Evolutionary conservation across 2,797 vertebrate genomes (phyloP), one percentile per base, ranked within the genome.

Genomic region (Halcyon chelicuti): DNA sequence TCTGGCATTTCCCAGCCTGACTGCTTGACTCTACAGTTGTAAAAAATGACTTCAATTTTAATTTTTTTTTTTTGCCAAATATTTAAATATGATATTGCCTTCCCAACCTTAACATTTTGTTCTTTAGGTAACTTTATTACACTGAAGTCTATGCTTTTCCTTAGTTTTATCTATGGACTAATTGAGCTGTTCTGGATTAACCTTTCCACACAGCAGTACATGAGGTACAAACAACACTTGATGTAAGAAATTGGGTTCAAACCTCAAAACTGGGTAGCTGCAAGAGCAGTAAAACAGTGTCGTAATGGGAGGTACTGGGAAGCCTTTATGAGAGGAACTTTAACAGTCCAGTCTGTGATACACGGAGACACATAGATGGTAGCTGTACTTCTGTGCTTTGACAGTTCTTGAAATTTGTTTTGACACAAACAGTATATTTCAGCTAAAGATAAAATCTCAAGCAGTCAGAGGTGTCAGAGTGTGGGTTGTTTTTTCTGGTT

Each of bases 161-260:
- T 29, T 83, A 9, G 9, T 29, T 12, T 74, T 68, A 44, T 21
- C 23, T 8, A 8, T 28, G 37, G 67, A 72, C 5, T 28, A 46
- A 31, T 5, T 33, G 52, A 52, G n/a, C 29, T 76, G 9, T 61
- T 86, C n/a, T 31, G 40, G 40, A 39, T 83, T 77, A 49, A 67
- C 26, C 26, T 51, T 51, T 51, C 26, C 39, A 29, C 17, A 33
- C 9, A 51, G 37, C 12, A 26, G 2, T 40, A 37, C 0, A 0
- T 52, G 61, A 55, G 7, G 31, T 28, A 73, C 7, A 39, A n/a
- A 23, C 68, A 31, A n/a, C 4, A 37, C 2, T 40, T 62, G 22
- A 29, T 28, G 2, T 20, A 42, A 29, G 51, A 85, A 91, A 52
- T 72, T 37, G 15, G 33, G 23, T 26, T 83, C 40, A 44, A 61